These are phyloP conservation scores for Microdon myrmicae DNA, from an alignment of 2,888 invertebrate genomes.

Conservation along the genomic window DNA sequence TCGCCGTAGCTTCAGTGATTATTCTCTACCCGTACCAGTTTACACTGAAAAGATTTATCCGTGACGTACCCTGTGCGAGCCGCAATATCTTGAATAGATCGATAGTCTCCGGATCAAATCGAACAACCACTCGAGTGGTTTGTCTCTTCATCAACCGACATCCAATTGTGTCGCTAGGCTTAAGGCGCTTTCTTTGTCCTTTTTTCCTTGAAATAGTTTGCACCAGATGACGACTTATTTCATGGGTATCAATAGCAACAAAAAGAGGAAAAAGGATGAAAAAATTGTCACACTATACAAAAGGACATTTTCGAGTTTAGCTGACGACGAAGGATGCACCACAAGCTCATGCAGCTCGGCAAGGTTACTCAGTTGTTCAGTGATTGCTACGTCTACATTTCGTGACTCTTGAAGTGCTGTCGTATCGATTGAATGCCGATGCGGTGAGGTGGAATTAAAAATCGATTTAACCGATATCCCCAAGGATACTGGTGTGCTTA, in stretches of 20 bases:
- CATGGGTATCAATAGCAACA: too few relatives aligned
- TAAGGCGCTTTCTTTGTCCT: slow-evolving; percentile 12
- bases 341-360: slow-evolving; percentile 1
- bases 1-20: too few relatives aligned
- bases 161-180: slow-evolving; percentile 23
- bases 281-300: too few relatives aligned
- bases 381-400: slow-evolving; percentile 6
- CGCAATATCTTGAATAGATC: too few relatives aligned
- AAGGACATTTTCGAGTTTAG: too few relatives aligned
- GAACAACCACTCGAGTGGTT: slow-evolving; percentile 41
- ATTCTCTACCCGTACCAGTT: too few relatives aligned
- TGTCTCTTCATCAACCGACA: slow-evolving; percentile 33
- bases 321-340: slow-evolving; percentile 1
- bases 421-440: slow-evolving; percentile 3
- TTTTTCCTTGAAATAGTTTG: neutral
- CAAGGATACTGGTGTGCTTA: slow-evolving; percentile 20
- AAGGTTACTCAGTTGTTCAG: slow-evolving; percentile 34
- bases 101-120: slow-evolving; percentile 38
- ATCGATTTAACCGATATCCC: slow-evolving; percentile 28
- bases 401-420: slow-evolving; percentile 16
- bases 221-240: slow-evolving; percentile 29
- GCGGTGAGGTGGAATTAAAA: slow-evolving; percentile 26
- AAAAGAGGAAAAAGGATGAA: neutral
- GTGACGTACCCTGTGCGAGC: too few relatives aligned
- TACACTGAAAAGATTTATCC: too few relatives aligned